Conservation (phyloP, 2,797 vertebrate species). For the Notamacropus eugenii region DNA sequence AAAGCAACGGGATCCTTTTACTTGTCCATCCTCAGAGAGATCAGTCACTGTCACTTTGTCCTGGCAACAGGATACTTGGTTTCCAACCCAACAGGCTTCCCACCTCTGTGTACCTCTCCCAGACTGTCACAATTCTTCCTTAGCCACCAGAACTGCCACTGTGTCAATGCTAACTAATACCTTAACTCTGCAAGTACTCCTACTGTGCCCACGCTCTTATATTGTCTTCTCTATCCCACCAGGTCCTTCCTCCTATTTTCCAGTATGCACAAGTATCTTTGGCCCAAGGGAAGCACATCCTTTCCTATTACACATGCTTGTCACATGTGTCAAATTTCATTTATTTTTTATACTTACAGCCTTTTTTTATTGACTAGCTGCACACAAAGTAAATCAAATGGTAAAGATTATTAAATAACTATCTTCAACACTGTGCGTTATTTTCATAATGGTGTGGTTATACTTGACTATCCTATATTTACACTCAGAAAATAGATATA, state of each 20-base stretch:
- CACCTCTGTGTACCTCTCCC: background rate
- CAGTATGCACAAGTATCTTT: background rate
- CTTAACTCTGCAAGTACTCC: background rate
- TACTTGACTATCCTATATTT: background rate
- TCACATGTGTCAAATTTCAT: background rate
- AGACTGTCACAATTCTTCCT: background rate
- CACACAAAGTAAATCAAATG: background rate
- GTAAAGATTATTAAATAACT: background rate
- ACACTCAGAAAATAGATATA: background rate
- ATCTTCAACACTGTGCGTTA: background rate
- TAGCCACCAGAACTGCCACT: background rate
- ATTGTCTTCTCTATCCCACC: background rate
- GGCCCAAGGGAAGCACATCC: background rate
- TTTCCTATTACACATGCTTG: background rate
- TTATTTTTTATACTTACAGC: background rate
- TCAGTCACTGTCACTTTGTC: background rate
- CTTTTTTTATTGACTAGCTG: background rate
- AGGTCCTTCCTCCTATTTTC: background rate
- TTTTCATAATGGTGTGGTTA: background rate
- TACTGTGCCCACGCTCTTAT: background rate
- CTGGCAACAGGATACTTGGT: background rate
- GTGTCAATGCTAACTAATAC: background rate
- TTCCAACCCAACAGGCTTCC: background rate
- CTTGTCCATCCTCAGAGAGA: background rate
- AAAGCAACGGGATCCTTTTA: background rate